Conservation (phyloP, 2,797 vertebrate genomes). For the Gobio occitaniae region DNA sequence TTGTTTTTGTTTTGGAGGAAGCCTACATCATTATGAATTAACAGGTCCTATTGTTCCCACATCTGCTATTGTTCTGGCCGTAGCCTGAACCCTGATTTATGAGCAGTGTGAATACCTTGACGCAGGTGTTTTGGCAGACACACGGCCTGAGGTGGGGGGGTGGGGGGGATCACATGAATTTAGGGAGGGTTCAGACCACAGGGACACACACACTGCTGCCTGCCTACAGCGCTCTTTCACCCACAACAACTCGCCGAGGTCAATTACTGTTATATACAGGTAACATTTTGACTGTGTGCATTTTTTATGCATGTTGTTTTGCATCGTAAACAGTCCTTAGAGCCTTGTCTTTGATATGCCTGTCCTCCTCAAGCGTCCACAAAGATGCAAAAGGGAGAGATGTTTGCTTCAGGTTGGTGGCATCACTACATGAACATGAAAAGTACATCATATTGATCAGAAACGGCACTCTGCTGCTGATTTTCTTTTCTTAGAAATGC, state of each 20-base stretch:
- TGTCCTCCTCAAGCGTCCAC: neutral
- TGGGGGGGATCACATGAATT: neutral
- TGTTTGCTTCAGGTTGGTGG: slow-evolving; percentile 52
- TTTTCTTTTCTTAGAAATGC: slow-evolving; percentile 75
- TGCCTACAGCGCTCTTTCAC: slow-evolving; percentile 32
- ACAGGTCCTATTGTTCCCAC: slow-evolving; percentile 43
- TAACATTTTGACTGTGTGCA: neutral
- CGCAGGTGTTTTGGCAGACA: slow-evolving; percentile 51
- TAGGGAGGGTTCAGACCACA: slow-evolving; percentile 23
- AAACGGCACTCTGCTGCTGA: slow-evolving; percentile 72
- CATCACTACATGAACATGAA: slow-evolving; percentile 73
- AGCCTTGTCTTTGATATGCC: neutral
- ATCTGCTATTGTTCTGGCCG: slow-evolving; percentile 39
- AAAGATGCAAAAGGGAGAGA: slow-evolving; percentile 51
- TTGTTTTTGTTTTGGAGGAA: slow-evolving; percentile 49
- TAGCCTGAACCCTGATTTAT: slow-evolving; percentile 44
- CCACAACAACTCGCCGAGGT: slow-evolving; percentile 30
- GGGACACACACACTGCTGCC: slow-evolving; percentile 40
- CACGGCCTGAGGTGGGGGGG: neutral
- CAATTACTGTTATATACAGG: slow-evolving; percentile 28
- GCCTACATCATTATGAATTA: slow-evolving; percentile 26
- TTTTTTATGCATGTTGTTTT: slow-evolving; percentile 6
- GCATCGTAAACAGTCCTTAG: neutral
- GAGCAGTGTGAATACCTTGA: slow-evolving; percentile 52
- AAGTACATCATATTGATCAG: slow-evolving; percentile 75